Base-by-base conservation (phyloP, 30 jellyfish, hydroid and myxozoan genomes). In the Rhopilema esculentum region DNA sequence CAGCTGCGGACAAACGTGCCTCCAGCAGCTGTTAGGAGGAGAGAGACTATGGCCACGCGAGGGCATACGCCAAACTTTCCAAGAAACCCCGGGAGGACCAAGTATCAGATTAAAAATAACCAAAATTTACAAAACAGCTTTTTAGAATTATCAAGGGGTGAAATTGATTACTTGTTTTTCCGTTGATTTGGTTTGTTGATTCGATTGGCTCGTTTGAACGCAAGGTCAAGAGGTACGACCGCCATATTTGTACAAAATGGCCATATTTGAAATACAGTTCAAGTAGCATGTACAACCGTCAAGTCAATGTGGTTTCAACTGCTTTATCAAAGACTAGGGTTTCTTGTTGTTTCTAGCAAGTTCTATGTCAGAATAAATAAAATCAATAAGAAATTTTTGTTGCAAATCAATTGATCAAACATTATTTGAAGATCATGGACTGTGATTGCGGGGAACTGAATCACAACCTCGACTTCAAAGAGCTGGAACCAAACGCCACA, bases 31-130 rank as follows among this genome's bases (percentile, higher is more conserved):
- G 27, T 23, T 0, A 64, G 27, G 30, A 61, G 49, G 23, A 61
- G 18, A 63, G 21, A 27, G 40, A 78, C 22, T 16, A 50, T 49
- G 80, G 66, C 88, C 79, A 78, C 88, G 88, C 88, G 79, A 78
- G 40, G 50, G 79, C 88, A 61, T 75, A 75, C 63, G 78, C 75
- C 21, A 66, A 19, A 24, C 69, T 32, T n/a, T 27, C 7, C 61
- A 1, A n/a, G 19, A 66, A 24, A 7, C 78, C 79, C 88, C 16
- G 16, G 66, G 69, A 75, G 20, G 22, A 24, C 24, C 19, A 20
- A 8, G 26, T 0, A 23, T 57, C 0, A 19, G n/a, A 15, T 29
- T 57, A 27, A 78, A 78, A 27, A 8, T 57, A 62, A 29, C 69
- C 23, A 4, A 57, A 76, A 62, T 64, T 78, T 27, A 27, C 33